Evolutionary conservation across 2,113 vertebrate genomes (phyloP).

Genomic region (Petroica traversi): DNA sequence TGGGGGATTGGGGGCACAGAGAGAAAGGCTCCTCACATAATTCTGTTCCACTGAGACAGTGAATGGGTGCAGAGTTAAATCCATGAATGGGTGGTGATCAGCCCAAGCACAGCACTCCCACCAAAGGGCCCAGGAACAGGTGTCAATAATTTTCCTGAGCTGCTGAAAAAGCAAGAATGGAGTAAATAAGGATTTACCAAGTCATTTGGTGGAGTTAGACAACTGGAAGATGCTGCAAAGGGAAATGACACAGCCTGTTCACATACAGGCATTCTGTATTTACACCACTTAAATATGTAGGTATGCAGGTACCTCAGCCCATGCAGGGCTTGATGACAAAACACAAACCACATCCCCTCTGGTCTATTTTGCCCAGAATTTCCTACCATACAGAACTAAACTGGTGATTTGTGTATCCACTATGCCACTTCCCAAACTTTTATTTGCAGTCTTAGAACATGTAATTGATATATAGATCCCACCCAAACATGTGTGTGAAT

Average conservation of each 20-base stretch:
- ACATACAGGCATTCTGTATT: background rate
- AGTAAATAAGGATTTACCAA: background rate
- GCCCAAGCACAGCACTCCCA: background rate
- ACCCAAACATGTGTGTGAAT: background rate
- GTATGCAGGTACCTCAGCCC: too few species aligned
- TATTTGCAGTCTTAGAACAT: background rate
- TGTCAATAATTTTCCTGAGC: background rate
- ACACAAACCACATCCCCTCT: background rate
- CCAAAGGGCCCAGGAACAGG: background rate
- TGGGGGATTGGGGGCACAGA: background rate
- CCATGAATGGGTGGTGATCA: background rate
- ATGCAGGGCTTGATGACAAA: background rate
- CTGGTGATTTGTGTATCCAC: background rate
- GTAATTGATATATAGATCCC: background rate
- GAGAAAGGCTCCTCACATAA: rapidly evolving
- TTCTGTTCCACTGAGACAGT: background rate
- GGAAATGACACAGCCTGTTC: background rate
- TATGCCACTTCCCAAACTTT: background rate
- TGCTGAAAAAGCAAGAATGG: background rate
- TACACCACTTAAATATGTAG: rapidly evolving
- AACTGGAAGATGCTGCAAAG: background rate
- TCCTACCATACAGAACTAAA: background rate
- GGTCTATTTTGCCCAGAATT: background rate
- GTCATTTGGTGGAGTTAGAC: background rate
- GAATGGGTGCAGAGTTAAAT: background rate